Conservation (phyloP, 2,113 vertebrate genomes). For the Hippocampus barbouri region DNA sequence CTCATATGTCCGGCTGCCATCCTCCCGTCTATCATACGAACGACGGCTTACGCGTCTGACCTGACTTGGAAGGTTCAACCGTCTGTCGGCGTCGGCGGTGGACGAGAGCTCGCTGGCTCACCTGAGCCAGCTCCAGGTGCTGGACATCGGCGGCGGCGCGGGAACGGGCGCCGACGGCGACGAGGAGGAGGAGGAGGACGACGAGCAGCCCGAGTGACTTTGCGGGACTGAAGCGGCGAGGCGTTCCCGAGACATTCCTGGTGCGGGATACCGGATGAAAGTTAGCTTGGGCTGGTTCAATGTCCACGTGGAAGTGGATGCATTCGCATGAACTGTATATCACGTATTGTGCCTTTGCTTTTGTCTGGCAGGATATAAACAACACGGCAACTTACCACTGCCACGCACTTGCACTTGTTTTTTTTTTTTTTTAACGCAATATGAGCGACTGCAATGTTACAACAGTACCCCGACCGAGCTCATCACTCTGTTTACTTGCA, state of each 20-base stretch:
- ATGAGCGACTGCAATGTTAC: background rate
- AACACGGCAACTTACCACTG: background rate
- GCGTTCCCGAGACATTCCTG: slow-evolving; percentile 47
- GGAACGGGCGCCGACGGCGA: background rate
- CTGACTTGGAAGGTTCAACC: slow-evolving; percentile 81
- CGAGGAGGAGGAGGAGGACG: slow-evolving; percentile 7
- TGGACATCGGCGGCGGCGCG: slow-evolving; percentile 80
- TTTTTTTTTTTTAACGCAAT: no score
- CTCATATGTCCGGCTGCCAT: background rate
- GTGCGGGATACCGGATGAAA: slow-evolving; percentile 65
- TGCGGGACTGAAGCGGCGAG: slow-evolving; percentile 22
- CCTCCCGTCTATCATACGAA: background rate
- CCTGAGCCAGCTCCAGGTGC: slow-evolving; percentile 83
- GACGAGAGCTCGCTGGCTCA: slow-evolving; percentile 83
- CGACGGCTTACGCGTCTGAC: background rate
- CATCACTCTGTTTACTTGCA: background rate
- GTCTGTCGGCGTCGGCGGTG: slow-evolving; percentile 79
- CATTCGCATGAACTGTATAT: no score
- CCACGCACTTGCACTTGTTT: background rate
- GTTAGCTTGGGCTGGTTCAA: slow-evolving; percentile 43
- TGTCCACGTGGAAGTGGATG: slow-evolving; percentile 2
- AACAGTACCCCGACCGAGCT: no score
- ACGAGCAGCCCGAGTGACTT: slow-evolving; percentile 11
- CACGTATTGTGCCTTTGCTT: background rate
- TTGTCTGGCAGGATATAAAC: background rate